A percentile compares a stretch with the other conserved stretches of the same genome.
Evolutionary conservation across 2,888 invertebrate species (phyloP).

Genomic region (Drosophila limbata): DNA sequence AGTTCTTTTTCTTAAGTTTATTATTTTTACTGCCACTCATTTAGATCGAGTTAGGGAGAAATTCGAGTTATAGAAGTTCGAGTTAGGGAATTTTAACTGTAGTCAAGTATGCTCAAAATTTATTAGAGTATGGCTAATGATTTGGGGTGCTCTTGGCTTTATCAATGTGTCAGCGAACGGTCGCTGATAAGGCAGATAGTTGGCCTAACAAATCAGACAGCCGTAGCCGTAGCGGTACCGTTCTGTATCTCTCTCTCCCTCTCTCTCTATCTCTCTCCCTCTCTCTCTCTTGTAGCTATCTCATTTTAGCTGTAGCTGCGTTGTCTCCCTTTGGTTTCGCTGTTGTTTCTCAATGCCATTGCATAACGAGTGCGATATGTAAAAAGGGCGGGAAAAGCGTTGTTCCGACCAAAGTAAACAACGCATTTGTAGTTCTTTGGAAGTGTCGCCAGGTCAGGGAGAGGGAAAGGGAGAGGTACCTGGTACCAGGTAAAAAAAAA

Average conservation of each 20-base stretch:
- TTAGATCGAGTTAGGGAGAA: too few relatives aligned
- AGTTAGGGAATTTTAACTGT: too few relatives aligned
- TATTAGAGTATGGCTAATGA: conserved; percentile 39
- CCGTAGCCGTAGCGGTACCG: conserved; percentile 25
- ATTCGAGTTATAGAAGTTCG: too few relatives aligned
- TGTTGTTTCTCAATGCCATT: conserved; percentile 55
- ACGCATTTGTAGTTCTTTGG: conserved; percentile 63
- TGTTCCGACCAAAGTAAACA: conserved; percentile 61
- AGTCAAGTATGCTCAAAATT: not conserved
- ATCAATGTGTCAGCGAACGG: conserved; percentile 71
- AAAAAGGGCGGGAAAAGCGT: conserved; percentile 72
- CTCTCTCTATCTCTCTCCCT: conserved; percentile 11
- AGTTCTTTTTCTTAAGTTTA: too few relatives aligned
- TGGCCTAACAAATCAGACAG: conserved; percentile 60
- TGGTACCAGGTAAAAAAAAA: not conserved
- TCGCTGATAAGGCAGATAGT: conserved; percentile 76
- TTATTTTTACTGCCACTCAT: too few relatives aligned
- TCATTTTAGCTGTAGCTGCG: conserved; percentile 4
- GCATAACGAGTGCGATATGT: conserved; percentile 66
- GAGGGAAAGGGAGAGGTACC: not conserved
- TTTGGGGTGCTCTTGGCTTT: conserved; percentile 55
- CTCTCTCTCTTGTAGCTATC: not conserved
- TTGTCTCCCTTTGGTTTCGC: conserved; percentile 23
- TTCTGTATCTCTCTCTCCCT: conserved; percentile 1
- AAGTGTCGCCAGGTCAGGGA: conserved; percentile 35